Base-by-base conservation (phyloP, 1,140 invertebrate species). In the Ectropis grisescens region DNA sequence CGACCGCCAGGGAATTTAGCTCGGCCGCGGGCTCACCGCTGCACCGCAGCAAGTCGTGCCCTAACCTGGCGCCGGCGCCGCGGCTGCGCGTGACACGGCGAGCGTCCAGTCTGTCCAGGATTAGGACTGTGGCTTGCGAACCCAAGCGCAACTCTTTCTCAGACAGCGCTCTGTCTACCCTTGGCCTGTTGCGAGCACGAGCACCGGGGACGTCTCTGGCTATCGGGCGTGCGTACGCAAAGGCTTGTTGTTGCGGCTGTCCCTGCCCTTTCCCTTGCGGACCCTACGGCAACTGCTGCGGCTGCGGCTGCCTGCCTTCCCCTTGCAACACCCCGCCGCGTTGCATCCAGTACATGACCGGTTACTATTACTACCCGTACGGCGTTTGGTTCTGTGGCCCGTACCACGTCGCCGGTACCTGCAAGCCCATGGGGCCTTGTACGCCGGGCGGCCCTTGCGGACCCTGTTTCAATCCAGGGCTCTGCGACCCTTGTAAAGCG, bases 361-460 rank as follows among this genome's bases (percentile, higher is more conserved):
- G 74, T 0, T 79, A 79, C 38, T 79, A 76, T 25, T 80, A 80
- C 34, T 80, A 80, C 13, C 74, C 74, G 0, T 76, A 79, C 16
- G 74, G 70, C 4, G 65, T 52, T 2, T 79, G 74, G 74, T 79
- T 74, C 33, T 76, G 70, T 30, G 70, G 74, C 0, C 71, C 74
- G 2, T 79, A 76, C 40, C 69, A 76, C 19, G 68, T 68, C 0
- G 27, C 39, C 0, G 67, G 61, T 1, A 47, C 45, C 0, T 65
- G 70, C 32, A 28, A 29, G 4, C 58, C 61, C 2, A 51, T 52
- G 1, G 51, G 49, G 10, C 25, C 45, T 2, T 44, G 37, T 8
- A 37, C 41, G 8, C 37, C 29, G 9, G 41, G 57, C 22, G 13
- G 31, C 6, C 4, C 4, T 26, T 48, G 52, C 19, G 37, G 40